A percentile compares a stretch with the other conserved stretches of the same genome.
phyloP scores from a whole-genome alignment of 2,888 invertebrate species.

The Loripinus fragilis region DNA sequence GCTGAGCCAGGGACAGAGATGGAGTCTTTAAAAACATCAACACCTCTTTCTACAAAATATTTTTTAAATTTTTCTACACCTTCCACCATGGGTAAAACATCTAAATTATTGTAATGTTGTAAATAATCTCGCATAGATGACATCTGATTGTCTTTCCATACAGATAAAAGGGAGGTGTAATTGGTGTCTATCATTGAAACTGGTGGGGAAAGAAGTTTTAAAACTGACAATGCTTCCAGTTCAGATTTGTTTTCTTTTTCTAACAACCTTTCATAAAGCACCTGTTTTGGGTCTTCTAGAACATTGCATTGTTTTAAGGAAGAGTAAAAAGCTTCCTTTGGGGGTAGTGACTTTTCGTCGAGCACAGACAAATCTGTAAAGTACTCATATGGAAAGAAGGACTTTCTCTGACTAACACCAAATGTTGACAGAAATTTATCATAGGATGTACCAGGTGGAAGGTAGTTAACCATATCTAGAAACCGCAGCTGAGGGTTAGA shows the following conservation, averaged over 20 bases:
- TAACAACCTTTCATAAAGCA: not conserved
- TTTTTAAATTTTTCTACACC: not conserved
- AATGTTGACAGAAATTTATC: slow-evolving; percentile 14
- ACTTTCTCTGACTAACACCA: not conserved
- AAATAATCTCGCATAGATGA: slow-evolving; percentile 8
- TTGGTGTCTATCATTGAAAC: not conserved
- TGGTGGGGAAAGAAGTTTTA: not conserved
- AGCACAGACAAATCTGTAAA: not conserved
- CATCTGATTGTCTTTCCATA: slow-evolving; percentile 3
- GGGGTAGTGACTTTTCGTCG: not conserved
- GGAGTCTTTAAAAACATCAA: slow-evolving; percentile 23
- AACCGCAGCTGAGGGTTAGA: not conserved
- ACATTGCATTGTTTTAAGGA: not conserved
- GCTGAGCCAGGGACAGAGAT: slow-evolving; percentile 23
- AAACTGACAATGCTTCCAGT: not conserved
- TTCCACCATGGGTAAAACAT: not conserved
- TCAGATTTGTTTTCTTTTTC: not conserved
- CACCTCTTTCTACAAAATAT: slow-evolving; percentile 1
- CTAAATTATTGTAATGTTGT: slow-evolving; percentile 8
- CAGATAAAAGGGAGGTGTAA: not conserved
- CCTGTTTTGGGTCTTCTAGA: not conserved
- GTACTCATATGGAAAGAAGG: slow-evolving; percentile 25
- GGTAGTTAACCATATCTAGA: slow-evolving; percentile 1
- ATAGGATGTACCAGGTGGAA: slow-evolving; percentile 9
- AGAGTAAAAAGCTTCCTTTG: slow-evolving; percentile 21